Percentiles rank a stretch among this genome's conserved stretches.
These are phyloP conservation scores for Arrhopalites spinosus DNA, from an alignment of 2,888 invertebrate species.

Conservation along the genomic window DNA sequence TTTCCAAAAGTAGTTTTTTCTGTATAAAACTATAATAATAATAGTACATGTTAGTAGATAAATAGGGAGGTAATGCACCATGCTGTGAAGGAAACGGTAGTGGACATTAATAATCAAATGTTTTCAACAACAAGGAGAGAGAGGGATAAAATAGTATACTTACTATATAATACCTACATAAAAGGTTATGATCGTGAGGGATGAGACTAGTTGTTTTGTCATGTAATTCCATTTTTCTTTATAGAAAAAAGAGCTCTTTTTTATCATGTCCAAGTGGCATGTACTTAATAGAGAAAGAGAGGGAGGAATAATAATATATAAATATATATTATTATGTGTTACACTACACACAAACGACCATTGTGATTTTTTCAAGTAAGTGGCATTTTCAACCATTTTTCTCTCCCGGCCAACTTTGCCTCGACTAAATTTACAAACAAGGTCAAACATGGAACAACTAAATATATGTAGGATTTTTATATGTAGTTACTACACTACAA, in stretches of 20 bases:
- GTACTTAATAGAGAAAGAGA: too few species aligned
- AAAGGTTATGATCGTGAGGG: too few species aligned
- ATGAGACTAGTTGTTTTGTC: too few species aligned
- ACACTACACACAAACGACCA: slow-evolving; percentile 2
- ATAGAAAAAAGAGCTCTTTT: too few species aligned
- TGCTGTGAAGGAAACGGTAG: not conserved
- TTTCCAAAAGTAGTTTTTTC: too few species aligned
- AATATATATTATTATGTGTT: not conserved
- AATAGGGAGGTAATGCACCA: not conserved
- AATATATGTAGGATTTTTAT: not conserved
- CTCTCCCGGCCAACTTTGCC: slow-evolving; percentile 7
- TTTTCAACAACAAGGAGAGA: not conserved
- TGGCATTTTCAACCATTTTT: slow-evolving; percentile 13
- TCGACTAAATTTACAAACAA: slow-evolving; percentile 27
- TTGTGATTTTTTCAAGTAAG: slow-evolving; percentile 1
- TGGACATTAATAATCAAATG: not conserved
- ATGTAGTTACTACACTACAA: not conserved
- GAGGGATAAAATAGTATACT: too few species aligned
- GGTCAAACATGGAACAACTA: slow-evolving; percentile 5
- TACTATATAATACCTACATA: too few species aligned
- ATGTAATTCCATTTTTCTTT: too few species aligned
- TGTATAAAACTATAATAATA: not conserved
- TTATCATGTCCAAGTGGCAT: too few species aligned
- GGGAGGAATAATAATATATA: too few species aligned
- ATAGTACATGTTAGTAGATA: not conserved